Base-by-base conservation (phyloP, 1,140 invertebrate species). In the Pseudoatta argentina region DNA sequence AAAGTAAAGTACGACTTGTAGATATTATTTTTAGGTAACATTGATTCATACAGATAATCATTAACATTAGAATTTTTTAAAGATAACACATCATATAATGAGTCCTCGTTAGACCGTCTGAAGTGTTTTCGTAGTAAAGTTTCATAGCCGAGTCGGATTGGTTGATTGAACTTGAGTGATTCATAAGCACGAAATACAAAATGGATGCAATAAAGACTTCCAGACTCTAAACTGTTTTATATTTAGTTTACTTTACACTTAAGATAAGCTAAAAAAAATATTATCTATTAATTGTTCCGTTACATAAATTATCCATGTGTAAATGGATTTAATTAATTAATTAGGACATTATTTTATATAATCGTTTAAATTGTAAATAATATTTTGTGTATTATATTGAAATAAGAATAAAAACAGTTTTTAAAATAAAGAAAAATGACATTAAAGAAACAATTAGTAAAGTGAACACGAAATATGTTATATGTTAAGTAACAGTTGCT, bases 41-140 rank as follows among this genome's bases (percentile, higher is more conserved):
- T 55, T 79, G 1, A 67, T 39, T 1, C 8, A 39, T 2, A 69
- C 7, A 67, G 51, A 79, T 67, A 67, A 18, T 10, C 66, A 66
- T 66, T 66, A 78, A 53, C 2, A 51, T 67, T 53, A 7, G 16
- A 39, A 14, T n/a, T 39, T 79, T 16, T 77, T 53, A 16, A 82
- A 57, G 24, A 51, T 78, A 79, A 79, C 53, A 44, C 10, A 24
- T 55, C n/a, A 39, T 78, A 66, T 79, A 79, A 55, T 39, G 27
- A 79, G 44, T 79, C 30, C n/a, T 79, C 21, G 64, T 79, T 69
- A 79, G 63, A 55, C 16, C 6, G 77, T 79, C n/a, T 79, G 30
- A 79, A 79, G 48, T 79, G 77, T 79, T 79, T 69, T 64, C 16
- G 64, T 79, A 21, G 21, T 79, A 79, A 79, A 71, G 67, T 72